A percentile compares a stretch with the other conserved stretches of the same genome.
Conservation (phyloP, 2,113 vertebrate species). For the Agapornis roseicollis region DNA sequence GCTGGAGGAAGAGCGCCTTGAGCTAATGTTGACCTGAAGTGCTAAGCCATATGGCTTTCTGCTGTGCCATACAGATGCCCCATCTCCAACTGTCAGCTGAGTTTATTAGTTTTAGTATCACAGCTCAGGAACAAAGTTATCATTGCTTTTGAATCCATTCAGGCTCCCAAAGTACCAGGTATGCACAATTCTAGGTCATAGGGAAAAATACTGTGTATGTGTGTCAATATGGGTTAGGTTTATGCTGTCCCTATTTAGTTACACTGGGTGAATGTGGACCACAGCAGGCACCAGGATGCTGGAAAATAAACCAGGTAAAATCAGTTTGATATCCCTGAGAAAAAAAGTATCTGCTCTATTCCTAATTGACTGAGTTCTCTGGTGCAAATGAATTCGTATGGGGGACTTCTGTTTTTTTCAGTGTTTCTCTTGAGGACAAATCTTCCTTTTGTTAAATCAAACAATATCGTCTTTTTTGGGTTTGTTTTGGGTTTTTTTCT, state of each 20-base stretch:
- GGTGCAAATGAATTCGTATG: background rate
- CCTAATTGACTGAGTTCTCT: background rate
- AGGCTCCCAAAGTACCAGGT: background rate
- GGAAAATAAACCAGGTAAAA: constrained; percentile 15
- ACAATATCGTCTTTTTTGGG: background rate
- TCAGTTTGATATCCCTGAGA: background rate
- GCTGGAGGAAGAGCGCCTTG: background rate
- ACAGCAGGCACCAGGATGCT: background rate
- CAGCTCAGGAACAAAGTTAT: background rate
- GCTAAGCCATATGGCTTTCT: constrained; percentile 10
- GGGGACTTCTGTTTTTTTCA: background rate
- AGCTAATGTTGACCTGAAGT: constrained; percentile 23
- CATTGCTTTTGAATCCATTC: background rate
- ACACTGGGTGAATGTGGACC: background rate
- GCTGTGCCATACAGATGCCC: constrained; percentile 17
- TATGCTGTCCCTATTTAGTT: background rate
- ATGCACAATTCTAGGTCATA: background rate
- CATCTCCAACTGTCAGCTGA: background rate
- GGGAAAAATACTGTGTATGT: background rate
- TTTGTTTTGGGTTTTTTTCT: no score
- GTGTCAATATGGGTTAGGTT: background rate
- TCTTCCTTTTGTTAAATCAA: background rate
- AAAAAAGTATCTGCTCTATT: background rate
- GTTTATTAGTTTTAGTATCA: background rate
- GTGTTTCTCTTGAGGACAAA: background rate